Evolutionary conservation across 1,140 invertebrate species (phyloP), one percentile per base, ranked within the genome.

Genomic region (Scaptomyza pallida): DNA sequence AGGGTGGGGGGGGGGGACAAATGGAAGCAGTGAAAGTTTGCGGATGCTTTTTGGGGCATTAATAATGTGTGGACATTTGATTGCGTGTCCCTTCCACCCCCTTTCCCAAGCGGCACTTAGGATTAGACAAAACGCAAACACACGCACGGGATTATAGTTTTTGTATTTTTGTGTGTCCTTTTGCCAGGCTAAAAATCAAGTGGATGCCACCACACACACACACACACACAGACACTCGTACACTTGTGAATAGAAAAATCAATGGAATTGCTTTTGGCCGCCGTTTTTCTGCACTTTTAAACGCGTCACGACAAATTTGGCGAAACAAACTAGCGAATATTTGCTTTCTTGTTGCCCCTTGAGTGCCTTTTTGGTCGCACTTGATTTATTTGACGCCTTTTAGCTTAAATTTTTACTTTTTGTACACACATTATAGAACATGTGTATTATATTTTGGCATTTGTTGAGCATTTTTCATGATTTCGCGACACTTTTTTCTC

Each of bases 241-340:
- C 6, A 15, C 19, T n/a, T 64, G n/a, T n/a, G 13, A 41, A 26
- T 72, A 76, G 80, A 80, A 86, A 83, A 85, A 86, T 85, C 80
- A 81, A 86, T 80, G 85, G 77, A 30, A 86, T 85, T 86, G 62
- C 8, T 37, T 48, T 56, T 67, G 81, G 73, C 64, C 54, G 72
- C 59, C 45, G 12, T 83, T 89, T 23, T 89, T 89, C 75, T 89
- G 72, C 72, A 83, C 78, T 89, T 78, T 89, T 85, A 47, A 81
- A 81, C 79, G 82, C 82, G 85, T 89, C 79, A 89, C 67, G 52
- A 65, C 26, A 73, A 79, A 77, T 85, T 71, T 77, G 74, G 74
- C 48, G 44, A 72, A 47, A 44, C 33, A 63, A n/a, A 26, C 45
- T 47, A 37, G n/a, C n/a, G 10, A 37, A 37, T n/a, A n/a, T 43